These are phyloP conservation scores for Trachops cirrhosus DNA, from an alignment of 2,797 vertebrate genomes.

Conservation along the genomic window DNA sequence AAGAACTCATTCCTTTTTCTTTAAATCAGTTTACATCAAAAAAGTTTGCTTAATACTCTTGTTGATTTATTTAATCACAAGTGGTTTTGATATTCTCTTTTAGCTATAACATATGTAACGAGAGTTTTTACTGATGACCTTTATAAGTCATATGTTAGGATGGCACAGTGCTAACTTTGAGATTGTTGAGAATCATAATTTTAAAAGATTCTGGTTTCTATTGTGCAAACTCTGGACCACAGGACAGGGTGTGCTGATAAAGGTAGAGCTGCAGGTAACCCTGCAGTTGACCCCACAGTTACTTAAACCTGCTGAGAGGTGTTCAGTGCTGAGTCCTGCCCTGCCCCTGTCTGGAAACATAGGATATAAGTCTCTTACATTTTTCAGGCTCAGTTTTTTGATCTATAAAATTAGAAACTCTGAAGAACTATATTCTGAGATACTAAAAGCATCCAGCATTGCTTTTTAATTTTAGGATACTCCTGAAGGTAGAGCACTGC, in stretches of 20 bases:
- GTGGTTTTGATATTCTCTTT: not conserved
- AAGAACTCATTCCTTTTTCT: constrained; percentile 32
- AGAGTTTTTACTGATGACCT: not conserved
- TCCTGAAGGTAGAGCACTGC: not conserved
- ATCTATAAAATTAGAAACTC: not conserved
- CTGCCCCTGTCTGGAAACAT: not conserved
- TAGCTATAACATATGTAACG: not conserved
- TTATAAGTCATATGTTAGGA: not conserved
- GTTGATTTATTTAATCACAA: constrained; percentile 16
- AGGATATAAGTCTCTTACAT: not conserved
- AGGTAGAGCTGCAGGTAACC: not conserved
- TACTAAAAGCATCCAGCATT: not conserved
- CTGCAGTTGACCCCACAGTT: not conserved
- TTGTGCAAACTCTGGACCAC: not conserved
- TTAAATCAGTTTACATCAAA: not conserved
- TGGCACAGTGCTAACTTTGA: not conserved
- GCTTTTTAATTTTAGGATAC: not conserved
- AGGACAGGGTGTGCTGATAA: not conserved
- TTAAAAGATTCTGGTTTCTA: not conserved
- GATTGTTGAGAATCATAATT: not conserved
- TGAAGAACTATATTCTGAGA: not conserved
- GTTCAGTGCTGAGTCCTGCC: not conserved
- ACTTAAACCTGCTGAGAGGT: not conserved
- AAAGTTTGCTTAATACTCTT: constrained; percentile 26
- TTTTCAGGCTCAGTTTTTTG: not conserved